Percentiles rank a stretch among this genome's conserved stretches.
These are phyloP conservation scores for Cheilinus undulatus DNA, from an alignment of 2,113 vertebrate species.

Conservation along the genomic window DNA sequence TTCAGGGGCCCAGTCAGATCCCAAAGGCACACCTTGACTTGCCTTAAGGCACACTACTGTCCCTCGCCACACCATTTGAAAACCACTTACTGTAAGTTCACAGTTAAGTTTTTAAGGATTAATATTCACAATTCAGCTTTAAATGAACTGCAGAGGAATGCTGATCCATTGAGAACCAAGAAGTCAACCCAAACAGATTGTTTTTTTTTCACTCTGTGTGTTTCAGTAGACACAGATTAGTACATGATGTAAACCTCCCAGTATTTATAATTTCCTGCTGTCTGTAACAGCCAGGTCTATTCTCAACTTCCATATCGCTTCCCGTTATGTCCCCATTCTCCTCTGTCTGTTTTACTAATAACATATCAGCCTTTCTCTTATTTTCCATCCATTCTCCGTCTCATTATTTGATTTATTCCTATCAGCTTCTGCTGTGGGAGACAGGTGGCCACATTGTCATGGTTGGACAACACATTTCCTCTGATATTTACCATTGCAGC, in stretches of 20 bases:
- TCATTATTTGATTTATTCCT: constrained; percentile 32
- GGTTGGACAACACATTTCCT: constrained; percentile 56
- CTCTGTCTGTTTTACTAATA: neutral
- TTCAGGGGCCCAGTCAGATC: too few species aligned
- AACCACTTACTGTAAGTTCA: too few species aligned
- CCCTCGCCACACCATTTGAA: too few species aligned
- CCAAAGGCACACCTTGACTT: too few species aligned
- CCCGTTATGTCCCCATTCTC: neutral
- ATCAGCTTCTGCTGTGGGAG: constrained; percentile 32
- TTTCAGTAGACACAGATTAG: too few species aligned
- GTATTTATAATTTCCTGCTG: neutral
- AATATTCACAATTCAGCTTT: too few species aligned
- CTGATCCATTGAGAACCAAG: too few species aligned
- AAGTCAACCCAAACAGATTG: too few species aligned
- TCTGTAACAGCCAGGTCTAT: neutral
- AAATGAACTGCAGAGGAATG: too few species aligned
- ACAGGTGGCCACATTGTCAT: constrained; percentile 46
- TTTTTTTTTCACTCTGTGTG: too few species aligned
- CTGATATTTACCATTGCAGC: constrained; percentile 46
- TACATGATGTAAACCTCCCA: neutral
- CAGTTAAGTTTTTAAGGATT: too few species aligned
- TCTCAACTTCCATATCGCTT: neutral
- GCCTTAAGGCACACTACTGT: too few species aligned
- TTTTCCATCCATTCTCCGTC: constrained; percentile 18
- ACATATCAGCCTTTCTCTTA: neutral